These are phyloP conservation scores for Zaprionus tsacasi DNA, from an alignment of 1,140 invertebrate genomes.

Conservation along the genomic window DNA sequence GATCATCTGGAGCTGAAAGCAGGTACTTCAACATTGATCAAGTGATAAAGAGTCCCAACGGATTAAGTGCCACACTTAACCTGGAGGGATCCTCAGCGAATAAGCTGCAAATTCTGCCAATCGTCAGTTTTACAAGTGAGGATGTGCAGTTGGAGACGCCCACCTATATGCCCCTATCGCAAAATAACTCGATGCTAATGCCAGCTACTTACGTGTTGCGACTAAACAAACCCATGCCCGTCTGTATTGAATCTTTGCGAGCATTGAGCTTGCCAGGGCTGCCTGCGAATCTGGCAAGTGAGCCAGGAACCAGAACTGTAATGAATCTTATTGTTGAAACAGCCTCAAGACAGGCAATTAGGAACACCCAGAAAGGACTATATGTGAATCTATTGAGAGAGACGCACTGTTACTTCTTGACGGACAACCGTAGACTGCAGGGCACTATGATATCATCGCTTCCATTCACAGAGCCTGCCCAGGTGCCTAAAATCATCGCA, in stretches of 20 bases:
- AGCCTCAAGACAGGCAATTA: slow-evolving; percentile 64
- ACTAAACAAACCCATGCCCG: slow-evolving; percentile 93
- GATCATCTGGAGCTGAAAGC: slow-evolving; percentile 28
- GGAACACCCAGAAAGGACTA: slow-evolving; percentile 66
- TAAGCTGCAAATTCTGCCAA: slow-evolving; percentile 93
- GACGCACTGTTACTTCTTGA: slow-evolving; percentile 96
- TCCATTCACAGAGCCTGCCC: slow-evolving; percentile 96
- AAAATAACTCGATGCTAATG: slow-evolving; percentile 93
- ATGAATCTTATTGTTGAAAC: slow-evolving; percentile 73
- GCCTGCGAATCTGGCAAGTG: neutral
- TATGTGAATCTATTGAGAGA: slow-evolving; percentile 95
- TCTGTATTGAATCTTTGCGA: slow-evolving; percentile 84
- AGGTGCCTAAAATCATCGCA: slow-evolving; percentile 95
- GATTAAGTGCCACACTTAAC: slow-evolving; percentile 94
- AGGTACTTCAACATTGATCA: slow-evolving; percentile 62
- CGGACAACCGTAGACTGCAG: slow-evolving; percentile 90
- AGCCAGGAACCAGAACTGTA: slow-evolving; percentile 48
- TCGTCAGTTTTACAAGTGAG: slow-evolving; percentile 90
- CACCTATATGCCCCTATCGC: slow-evolving; percentile 90
- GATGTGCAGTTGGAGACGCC: slow-evolving; percentile 88
- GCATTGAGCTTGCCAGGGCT: slow-evolving; percentile 42
- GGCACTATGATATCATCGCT: slow-evolving; percentile 93
- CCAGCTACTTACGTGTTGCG: slow-evolving; percentile 96
- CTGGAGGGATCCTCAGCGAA: slow-evolving; percentile 94
- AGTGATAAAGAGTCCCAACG: slow-evolving; percentile 82